Percentiles rank a stretch among this genome's conserved stretches.
These are phyloP conservation scores for Nothobranchius kuhntae DNA, from an alignment of 2,113 vertebrate genomes.

Conservation along the genomic window DNA sequence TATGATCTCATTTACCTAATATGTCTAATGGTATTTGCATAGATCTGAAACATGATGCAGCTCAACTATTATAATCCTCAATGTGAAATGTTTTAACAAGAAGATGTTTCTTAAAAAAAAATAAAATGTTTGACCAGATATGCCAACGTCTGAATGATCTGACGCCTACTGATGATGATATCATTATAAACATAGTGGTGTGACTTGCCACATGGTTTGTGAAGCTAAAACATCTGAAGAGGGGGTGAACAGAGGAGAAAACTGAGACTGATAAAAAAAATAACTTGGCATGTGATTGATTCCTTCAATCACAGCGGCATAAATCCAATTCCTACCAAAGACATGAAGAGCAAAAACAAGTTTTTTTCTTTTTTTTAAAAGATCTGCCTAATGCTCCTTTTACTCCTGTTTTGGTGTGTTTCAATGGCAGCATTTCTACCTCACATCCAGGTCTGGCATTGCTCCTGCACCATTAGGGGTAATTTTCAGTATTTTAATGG, in stretches of 20 bases:
- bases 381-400: too few relatives aligned
- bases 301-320: background rate
- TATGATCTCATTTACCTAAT: background rate
- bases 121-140: background rate
- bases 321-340: background rate
- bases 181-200: conserved; percentile 3
- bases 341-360: background rate
- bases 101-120: background rate
- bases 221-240: background rate
- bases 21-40: background rate
- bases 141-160: background rate
- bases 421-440: too few relatives aligned
- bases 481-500: too few relatives aligned
- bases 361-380: too few relatives aligned
- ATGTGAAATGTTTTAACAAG: background rate
- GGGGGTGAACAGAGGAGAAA: background rate
- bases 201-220: conserved; percentile 4
- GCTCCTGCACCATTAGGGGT: background rate
- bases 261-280: background rate
- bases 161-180: background rate
- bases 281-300: background rate
- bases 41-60: background rate
- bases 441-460: too few relatives aligned
- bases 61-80: background rate
- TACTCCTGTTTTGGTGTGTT: too few relatives aligned